Evolutionary conservation across 2,113 vertebrate genomes (phyloP).

Genomic region (Syngnathus scovelli): DNA sequence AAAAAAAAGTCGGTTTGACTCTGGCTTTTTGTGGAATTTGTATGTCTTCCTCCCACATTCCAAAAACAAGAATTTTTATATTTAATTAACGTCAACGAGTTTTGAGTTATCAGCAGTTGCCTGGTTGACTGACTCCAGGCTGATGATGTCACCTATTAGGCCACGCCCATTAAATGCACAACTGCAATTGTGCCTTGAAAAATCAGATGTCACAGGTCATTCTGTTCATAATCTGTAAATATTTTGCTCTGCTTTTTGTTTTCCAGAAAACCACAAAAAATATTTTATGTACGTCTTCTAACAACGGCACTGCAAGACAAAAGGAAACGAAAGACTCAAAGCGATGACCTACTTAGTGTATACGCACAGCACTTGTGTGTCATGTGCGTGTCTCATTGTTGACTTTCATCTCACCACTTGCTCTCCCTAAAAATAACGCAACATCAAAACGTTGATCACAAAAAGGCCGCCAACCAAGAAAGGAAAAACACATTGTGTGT

Average conservation of each 20-base stretch:
- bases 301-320: neutral
- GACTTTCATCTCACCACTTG: slow-evolving; percentile 35
- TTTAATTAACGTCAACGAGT: no score
- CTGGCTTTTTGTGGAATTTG: no score
- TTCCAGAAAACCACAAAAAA: neutral
- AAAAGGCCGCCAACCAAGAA: slow-evolving; percentile 14
- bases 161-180: no score
- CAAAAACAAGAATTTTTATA: no score
- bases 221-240: no score
- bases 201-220: no score
- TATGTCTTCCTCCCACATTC: no score
- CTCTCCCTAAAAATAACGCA: slow-evolving; percentile 43
- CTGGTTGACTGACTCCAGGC: no score
- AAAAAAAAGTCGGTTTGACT: neutral
- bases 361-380: neutral
- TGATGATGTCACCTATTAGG: no score
- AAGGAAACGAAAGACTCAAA: neutral
- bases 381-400: slow-evolving; percentile 13
- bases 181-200: no score
- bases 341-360: neutral
- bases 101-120: no score
- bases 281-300: neutral
- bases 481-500: slow-evolving; percentile 19
- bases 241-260: neutral
- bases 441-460: neutral